Percentiles rank a stretch among this genome's conserved stretches.
phyloP scores from a whole-genome alignment of 2,113 vertebrate genomes.

The Panthera uncia region DNA sequence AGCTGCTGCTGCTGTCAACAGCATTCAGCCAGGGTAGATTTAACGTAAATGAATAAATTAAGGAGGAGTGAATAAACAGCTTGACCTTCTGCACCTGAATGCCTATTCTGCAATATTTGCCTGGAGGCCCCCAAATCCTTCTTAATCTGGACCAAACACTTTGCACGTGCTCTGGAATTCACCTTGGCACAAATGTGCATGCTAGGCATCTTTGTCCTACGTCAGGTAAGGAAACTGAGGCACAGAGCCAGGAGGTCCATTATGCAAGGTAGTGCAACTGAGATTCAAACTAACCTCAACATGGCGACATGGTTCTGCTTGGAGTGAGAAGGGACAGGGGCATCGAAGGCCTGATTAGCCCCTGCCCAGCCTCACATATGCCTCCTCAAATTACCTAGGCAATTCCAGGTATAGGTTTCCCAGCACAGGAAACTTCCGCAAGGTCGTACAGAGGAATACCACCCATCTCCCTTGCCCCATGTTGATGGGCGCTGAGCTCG shows the following conservation, averaged over 20 bases:
- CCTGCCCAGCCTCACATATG: neutral
- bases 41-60: neutral
- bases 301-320: neutral
- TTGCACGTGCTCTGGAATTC: neutral
- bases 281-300: neutral
- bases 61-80: neutral
- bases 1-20: neutral
- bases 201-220: no score
- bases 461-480: neutral
- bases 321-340: neutral
- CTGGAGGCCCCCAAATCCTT: neutral
- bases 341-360: neutral
- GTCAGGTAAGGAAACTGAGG: neutral
- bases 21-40: neutral
- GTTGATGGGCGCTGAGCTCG: neutral
- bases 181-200: neutral
- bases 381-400: neutral
- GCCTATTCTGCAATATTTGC: neutral
- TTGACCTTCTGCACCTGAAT: neutral
- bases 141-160: neutral
- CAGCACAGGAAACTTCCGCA: neutral
- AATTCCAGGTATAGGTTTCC: neutral
- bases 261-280: accelerated
- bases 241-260: neutral
- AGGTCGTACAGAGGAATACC: neutral